Percentiles rank a stretch among this genome's conserved stretches.
Conservation (phyloP, 2,797 vertebrate species). For the Malurus leucopterus region DNA sequence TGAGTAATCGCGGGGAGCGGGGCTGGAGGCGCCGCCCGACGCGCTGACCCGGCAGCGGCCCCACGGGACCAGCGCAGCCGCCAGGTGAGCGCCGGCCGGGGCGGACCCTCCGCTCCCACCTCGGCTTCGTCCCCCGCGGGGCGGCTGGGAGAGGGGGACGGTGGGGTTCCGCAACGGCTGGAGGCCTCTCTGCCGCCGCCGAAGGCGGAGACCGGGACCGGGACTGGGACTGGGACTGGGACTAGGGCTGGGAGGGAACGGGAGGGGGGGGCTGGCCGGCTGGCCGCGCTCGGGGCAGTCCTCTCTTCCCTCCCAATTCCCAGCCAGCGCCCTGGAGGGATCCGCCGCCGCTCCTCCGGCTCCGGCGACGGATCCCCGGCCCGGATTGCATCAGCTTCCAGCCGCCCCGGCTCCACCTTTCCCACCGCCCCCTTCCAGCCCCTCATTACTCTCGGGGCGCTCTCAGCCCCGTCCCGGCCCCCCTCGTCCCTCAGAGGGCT, state of each 20-base stretch:
- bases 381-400: constrained; percentile 42
- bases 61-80: neutral
- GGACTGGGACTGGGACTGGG: no score
- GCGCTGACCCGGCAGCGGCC: neutral
- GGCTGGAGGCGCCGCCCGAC: neutral
- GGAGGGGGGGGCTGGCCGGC: neutral
- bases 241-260: neutral
- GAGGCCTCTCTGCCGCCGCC: neutral
- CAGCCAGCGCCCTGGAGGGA: neutral
- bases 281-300: neutral
- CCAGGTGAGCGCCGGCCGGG: neutral
- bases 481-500: neutral
- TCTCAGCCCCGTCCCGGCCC: neutral
- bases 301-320: neutral
- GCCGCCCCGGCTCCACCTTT: constrained; percentile 1
- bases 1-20: constrained; percentile 97
- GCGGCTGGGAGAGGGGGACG: no score
- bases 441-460: neutral
- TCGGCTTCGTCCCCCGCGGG: neutral
- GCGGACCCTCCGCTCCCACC: neutral
- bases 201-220: neutral
- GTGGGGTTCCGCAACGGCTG: neutral
- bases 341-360: neutral
- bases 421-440: neutral
- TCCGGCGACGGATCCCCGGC: neutral